A percentile compares a stretch with the other conserved stretches of the same genome.
These are phyloP conservation scores for human DNA, from an alignment of 2,113 vertebrate genomes.

Conservation along the genomic window DNA sequence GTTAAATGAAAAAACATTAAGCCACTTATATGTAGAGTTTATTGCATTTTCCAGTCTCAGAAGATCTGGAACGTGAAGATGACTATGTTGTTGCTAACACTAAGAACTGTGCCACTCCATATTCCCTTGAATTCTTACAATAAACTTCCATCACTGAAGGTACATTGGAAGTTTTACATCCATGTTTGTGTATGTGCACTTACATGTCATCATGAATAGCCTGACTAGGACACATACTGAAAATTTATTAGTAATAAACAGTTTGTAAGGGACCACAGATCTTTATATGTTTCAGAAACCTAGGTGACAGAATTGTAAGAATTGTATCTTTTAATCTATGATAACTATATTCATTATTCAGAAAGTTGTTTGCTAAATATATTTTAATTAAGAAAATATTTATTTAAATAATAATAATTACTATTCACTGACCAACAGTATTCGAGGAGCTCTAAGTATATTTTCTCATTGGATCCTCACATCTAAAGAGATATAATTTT, in stretches of 20 bases:
- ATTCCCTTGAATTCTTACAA: neutral
- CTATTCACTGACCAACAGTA: neutral
- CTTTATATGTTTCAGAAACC: neutral
- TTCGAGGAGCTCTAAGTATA: neutral
- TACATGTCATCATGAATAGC: neutral
- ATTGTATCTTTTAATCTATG: neutral
- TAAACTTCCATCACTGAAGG: neutral
- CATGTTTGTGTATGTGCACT: neutral
- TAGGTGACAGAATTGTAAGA: neutral
- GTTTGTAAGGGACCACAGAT: neutral
- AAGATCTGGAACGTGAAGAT: neutral
- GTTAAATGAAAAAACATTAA: neutral
- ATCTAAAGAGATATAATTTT: neutral
- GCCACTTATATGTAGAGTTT: neutral
- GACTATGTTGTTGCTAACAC: neutral
- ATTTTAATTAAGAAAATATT: conserved; percentile 29
- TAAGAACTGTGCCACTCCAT: neutral
- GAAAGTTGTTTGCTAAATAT: conserved; percentile 15
- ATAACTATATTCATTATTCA: neutral
- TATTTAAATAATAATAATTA: neutral
- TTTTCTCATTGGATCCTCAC: neutral
- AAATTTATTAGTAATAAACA: neutral
- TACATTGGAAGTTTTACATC: neutral
- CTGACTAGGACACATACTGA: neutral
- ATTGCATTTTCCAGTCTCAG: neutral